Conservation (phyloP, 1,140 invertebrate genomes). For the Diprion similis region DNA sequence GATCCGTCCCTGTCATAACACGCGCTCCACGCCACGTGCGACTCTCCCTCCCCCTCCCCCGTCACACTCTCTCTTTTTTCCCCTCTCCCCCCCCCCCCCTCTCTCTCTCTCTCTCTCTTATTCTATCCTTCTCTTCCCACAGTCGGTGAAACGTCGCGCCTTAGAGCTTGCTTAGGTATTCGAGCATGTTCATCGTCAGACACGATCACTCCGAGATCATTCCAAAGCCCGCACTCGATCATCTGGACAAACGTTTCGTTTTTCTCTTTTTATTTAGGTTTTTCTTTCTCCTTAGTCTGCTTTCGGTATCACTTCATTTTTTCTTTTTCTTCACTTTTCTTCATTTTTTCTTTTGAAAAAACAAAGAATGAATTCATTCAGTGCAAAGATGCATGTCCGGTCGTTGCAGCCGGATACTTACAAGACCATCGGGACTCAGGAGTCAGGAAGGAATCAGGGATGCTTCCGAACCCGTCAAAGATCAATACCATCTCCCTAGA, state of each 20-base stretch:
- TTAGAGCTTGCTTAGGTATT: background rate
- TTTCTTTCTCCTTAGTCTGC: too few relatives aligned
- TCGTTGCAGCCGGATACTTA: background rate
- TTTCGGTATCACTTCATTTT: too few relatives aligned
- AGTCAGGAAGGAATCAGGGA: background rate
- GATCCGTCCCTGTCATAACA: slow-evolving; percentile 23
- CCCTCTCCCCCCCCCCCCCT: background rate
- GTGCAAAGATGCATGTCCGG: background rate
- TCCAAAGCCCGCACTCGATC: background rate
- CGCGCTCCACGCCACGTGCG: slow-evolving; percentile 39
- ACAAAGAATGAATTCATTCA: too few relatives aligned
- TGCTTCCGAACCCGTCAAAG: background rate
- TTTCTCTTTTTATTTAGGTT: too few relatives aligned
- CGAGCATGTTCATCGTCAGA: background rate
- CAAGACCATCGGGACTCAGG: background rate
- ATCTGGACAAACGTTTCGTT: background rate
- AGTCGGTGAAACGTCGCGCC: background rate
- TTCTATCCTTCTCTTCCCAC: background rate
- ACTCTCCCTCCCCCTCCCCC: slow-evolving; percentile 31
- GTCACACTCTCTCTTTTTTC: slow-evolving; percentile 11
- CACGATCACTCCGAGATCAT: background rate
- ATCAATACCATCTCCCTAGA: background rate
- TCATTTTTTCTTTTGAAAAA: too few relatives aligned
- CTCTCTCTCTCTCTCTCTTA: background rate
- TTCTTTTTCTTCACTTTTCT: too few relatives aligned